phyloP scores from a whole-genome alignment of 1,140 invertebrate genomes.

The Geopemphigus sp. region DNA sequence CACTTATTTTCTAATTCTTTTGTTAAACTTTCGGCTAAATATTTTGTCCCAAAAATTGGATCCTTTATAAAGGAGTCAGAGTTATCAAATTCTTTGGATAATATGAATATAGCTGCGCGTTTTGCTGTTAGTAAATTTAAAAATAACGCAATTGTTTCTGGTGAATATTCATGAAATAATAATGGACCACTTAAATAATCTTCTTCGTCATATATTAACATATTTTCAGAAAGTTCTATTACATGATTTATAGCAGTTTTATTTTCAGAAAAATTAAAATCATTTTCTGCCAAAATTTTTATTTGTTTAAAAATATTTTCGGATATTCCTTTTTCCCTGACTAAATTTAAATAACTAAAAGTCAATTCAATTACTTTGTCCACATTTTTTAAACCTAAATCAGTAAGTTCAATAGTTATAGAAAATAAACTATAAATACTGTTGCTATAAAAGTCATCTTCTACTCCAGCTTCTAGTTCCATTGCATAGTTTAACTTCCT shows the following conservation, averaged over 20 bases:
- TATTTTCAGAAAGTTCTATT: slow-evolving; percentile 71
- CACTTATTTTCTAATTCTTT: slow-evolving; percentile 58
- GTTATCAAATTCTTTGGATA: slow-evolving; percentile 58
- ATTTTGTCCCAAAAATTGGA: slow-evolving; percentile 71
- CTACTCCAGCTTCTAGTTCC: slow-evolving; percentile 72
- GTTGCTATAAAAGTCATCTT: slow-evolving; percentile 65
- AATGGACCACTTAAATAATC: slow-evolving; percentile 71
- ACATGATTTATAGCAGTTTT: slow-evolving; percentile 73
- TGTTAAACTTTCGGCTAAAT: slow-evolving; percentile 54
- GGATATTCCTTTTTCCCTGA: slow-evolving; percentile 63
- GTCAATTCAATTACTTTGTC: slow-evolving; percentile 67
- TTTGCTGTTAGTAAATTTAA: slow-evolving; percentile 68
- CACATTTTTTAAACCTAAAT: slow-evolving; percentile 72
- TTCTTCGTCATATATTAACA: slow-evolving; percentile 74
- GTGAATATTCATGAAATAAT: slow-evolving; percentile 76
- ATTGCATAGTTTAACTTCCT: slow-evolving; percentile 81
- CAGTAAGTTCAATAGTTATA: slow-evolving; percentile 73
- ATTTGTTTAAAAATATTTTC: slow-evolving; percentile 74
- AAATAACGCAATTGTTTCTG: slow-evolving; percentile 67
- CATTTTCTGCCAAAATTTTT: slow-evolving; percentile 69
- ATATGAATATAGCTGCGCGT: slow-evolving; percentile 72
- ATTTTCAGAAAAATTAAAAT: slow-evolving; percentile 66
- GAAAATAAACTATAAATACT: slow-evolving; percentile 63
- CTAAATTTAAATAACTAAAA: slow-evolving; percentile 73
- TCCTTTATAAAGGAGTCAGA: slow-evolving; percentile 65